phyloP scores from a whole-genome alignment of 2,113 vertebrate species.

The Mesitornis unicolor region DNA sequence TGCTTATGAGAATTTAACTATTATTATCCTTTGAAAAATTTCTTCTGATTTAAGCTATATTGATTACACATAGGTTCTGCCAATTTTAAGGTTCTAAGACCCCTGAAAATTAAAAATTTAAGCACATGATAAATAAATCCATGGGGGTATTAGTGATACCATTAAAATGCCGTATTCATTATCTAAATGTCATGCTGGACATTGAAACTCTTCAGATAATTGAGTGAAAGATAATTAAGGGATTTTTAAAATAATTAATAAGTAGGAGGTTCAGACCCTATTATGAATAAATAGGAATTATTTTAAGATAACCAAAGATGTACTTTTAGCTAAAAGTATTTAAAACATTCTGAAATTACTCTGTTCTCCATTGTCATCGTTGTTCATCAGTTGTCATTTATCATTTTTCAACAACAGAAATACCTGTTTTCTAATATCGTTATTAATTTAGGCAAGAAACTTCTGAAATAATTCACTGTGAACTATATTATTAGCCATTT shows the following conservation, averaged over 20 bases:
- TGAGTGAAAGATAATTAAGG: neutral
- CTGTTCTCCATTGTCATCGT: neutral
- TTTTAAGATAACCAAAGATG: neutral
- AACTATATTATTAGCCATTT: neutral
- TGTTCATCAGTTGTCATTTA: neutral
- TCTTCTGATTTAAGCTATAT: neutral
- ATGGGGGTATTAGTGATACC: neutral
- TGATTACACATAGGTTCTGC: neutral
- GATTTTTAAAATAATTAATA: slow-evolving; percentile 13
- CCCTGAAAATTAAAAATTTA: neutral
- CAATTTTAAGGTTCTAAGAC: neutral
- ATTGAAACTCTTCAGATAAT: neutral
- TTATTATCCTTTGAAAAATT: neutral
- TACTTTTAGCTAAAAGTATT: neutral
- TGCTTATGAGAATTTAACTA: neutral
- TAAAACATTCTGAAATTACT: neutral
- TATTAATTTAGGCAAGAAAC: neutral
- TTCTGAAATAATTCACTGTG: neutral
- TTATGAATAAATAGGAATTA: neutral
- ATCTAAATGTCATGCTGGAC: slow-evolving; percentile 44
- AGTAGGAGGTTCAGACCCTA: neutral
- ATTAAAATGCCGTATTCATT: slow-evolving; percentile 7
- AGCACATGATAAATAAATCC: neutral
- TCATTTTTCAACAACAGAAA: neutral
- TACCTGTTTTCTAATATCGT: neutral